phyloP scores from a whole-genome alignment of 2,797 vertebrate species.

The Micropoecilia bifurca region DNA sequence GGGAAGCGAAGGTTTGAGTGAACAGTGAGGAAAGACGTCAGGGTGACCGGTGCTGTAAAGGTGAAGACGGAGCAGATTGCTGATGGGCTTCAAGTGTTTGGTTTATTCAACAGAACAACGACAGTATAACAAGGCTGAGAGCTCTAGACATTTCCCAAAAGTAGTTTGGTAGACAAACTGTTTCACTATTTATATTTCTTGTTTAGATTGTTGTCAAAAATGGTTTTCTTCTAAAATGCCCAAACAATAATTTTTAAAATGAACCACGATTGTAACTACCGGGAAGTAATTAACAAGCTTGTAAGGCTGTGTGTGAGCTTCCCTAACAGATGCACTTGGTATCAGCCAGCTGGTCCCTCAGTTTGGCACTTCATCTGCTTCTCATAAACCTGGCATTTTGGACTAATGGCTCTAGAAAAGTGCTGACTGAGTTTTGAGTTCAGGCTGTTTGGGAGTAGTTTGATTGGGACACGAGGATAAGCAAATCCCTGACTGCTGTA shows the following conservation, averaged over 20 bases:
- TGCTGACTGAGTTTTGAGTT: neutral
- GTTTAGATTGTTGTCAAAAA: neutral
- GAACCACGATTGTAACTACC: neutral
- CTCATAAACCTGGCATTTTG: constrained; percentile 4
- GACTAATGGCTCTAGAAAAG: constrained; percentile 1
- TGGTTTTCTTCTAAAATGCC: neutral
- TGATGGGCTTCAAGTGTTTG: neutral
- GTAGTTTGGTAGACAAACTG: neutral
- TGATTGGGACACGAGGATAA: neutral
- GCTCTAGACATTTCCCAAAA: neutral
- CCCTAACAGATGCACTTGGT: constrained; percentile 11
- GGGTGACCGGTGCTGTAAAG: neutral
- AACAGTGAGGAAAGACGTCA: neutral
- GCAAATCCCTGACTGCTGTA: neutral
- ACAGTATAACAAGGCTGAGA: neutral
- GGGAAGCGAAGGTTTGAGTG: neutral
- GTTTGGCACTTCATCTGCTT: constrained; percentile 17
- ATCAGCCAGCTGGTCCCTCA: constrained; percentile 8
- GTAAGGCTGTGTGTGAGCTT: neutral
- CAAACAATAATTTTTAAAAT: neutral
- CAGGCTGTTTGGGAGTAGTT: neutral
- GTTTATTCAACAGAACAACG: neutral
- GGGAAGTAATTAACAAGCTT: neutral
- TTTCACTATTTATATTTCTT: neutral
- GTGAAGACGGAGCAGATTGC: neutral